These are phyloP conservation scores for Misgurnus anguillicaudatus DNA, from an alignment of 2,113 vertebrate species.

Conservation along the genomic window DNA sequence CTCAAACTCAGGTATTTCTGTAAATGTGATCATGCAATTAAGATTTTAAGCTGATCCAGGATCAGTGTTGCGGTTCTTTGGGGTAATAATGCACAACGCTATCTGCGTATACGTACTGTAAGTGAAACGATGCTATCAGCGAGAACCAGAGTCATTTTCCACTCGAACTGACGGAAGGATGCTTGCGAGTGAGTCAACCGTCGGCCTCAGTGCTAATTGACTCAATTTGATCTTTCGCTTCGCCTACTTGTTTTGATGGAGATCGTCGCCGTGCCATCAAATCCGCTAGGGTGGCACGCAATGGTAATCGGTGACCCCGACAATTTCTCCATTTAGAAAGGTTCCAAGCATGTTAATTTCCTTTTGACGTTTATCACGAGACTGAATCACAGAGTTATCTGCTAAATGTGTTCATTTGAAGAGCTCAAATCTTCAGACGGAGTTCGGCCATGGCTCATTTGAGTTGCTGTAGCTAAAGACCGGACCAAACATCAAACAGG, in stretches of 20 bases:
- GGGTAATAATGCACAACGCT: neutral
- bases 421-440: constrained; percentile 14
- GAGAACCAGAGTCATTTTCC: constrained; percentile 10
- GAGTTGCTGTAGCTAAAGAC: constrained; percentile 36
- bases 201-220: constrained; percentile 30
- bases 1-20: neutral
- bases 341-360: constrained; percentile 23
- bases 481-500: constrained; percentile 35
- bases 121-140: constrained; percentile 25
- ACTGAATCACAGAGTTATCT: constrained; percentile 4
- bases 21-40: neutral
- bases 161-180: neutral
- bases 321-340: constrained; percentile 2
- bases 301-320: neutral
- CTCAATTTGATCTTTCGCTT: neutral
- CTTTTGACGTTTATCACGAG: neutral
- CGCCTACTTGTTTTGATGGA: neutral
- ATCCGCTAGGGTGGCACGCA: neutral
- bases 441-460: constrained; percentile 28
- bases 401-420: constrained; percentile 11
- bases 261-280: neutral
- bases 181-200: constrained; percentile 18
- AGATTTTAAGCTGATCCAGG: neutral
- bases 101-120: constrained; percentile 10
- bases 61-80: neutral